A percentile compares a stretch with the other conserved stretches of the same genome.
These are phyloP conservation scores for Vireo altiloquus DNA, from an alignment of 2,113 vertebrate genomes.

Conservation along the genomic window DNA sequence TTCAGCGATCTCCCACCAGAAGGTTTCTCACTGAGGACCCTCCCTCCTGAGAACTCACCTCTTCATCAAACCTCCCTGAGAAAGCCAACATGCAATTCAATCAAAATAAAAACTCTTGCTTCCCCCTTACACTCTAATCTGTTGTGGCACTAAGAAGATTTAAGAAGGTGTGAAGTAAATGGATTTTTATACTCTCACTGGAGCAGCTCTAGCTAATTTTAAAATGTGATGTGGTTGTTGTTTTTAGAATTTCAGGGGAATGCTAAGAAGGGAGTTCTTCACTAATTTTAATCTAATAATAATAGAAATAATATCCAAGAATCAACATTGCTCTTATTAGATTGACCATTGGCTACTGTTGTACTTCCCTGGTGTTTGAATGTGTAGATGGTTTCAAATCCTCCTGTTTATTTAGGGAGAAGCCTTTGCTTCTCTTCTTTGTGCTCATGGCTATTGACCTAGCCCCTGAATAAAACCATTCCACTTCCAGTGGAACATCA, in stretches of 20 bases:
- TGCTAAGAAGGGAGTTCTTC: not conserved
- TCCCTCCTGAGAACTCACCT: not conserved
- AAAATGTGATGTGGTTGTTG: not conserved
- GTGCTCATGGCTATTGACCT: not conserved
- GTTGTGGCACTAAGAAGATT: slow-evolving; percentile 10
- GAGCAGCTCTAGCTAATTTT: not conserved
- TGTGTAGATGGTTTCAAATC: not conserved
- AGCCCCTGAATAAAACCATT: not conserved
- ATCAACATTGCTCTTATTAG: slow-evolving; percentile 7
- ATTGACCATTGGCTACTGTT: not conserved
- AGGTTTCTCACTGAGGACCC: not conserved
- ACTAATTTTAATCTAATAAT: not conserved
- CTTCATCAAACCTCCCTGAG: not conserved
- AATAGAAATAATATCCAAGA: slow-evolving; percentile 22
- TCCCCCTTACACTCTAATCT: not conserved
- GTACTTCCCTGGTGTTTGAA: not conserved
- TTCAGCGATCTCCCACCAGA: not conserved
- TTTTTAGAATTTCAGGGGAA: not conserved
- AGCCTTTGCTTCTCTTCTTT: not conserved
- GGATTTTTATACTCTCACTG: not conserved
- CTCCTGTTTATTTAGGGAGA: not conserved
- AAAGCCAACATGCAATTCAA: not conserved
- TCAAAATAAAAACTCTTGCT: not conserved
- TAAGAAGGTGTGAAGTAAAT: slow-evolving; percentile 1
- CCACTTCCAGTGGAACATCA: not conserved